Conservation (phyloP, 2,888 invertebrate genomes). For the Amphipyra tragopoginis region DNA sequence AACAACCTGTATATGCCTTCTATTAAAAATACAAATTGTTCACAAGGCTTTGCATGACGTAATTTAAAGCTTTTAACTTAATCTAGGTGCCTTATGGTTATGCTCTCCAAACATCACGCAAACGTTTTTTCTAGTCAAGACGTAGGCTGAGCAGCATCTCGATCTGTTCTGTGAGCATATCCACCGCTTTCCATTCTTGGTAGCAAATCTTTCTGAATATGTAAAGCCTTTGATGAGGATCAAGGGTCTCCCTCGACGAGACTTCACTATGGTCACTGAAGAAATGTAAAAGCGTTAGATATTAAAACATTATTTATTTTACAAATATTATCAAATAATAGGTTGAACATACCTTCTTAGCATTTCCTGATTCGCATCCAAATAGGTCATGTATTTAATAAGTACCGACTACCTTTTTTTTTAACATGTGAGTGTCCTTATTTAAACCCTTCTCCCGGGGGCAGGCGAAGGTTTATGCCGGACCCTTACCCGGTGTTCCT, state of each 20-base stretch:
- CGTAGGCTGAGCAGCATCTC: conserved; percentile 16
- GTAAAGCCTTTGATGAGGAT: conserved; percentile 19
- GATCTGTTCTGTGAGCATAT: conserved; percentile 25
- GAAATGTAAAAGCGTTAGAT: not conserved
- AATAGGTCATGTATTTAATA: no score
- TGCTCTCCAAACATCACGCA: conserved; percentile 1
- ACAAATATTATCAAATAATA: no score
- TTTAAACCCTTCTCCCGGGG: no score
- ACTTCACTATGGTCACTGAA: conserved; percentile 10
- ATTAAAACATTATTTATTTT: not conserved
- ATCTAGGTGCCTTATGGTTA: not conserved
- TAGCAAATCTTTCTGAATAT: conserved; percentile 11
- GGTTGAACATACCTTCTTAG: no score
- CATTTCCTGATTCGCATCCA: no score
- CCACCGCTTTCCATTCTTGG: conserved; percentile 23
- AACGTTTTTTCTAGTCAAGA: not conserved
- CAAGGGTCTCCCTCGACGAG: conserved; percentile 14
- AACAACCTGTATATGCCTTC: no score
- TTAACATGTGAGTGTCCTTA: no score
- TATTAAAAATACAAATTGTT: no score
- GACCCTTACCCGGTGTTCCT: no score
- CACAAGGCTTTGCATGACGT: no score
- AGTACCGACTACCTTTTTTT: no score
- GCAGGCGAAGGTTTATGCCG: no score
- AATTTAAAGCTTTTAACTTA: not conserved